Evolutionary conservation across 2,888 invertebrate genomes (phyloP).

Genomic region (Gastracanthus pulcherrimus): DNA sequence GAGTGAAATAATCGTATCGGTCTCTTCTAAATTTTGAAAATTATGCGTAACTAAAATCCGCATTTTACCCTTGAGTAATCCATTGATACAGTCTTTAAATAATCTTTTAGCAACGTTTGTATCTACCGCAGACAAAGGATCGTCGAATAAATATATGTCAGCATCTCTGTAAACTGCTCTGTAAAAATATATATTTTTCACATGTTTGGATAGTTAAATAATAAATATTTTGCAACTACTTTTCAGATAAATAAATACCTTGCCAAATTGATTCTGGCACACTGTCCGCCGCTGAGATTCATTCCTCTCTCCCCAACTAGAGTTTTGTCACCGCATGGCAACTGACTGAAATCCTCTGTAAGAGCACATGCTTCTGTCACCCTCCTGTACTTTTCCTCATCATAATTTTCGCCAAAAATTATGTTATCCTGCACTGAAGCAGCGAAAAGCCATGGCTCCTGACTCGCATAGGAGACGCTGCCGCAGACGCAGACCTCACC

Average conservation of each 20-base stretch:
- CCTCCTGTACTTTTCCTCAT: slow-evolving; percentile 78
- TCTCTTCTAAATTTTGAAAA: slow-evolving; percentile 85
- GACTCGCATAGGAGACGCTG: slow-evolving; percentile 85
- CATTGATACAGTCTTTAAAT: slow-evolving; percentile 85
- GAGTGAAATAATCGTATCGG: slow-evolving; percentile 82
- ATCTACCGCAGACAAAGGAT: slow-evolving; percentile 89
- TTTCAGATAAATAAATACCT: too few relatives aligned
- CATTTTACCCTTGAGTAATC: slow-evolving; percentile 83
- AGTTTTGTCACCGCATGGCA: slow-evolving; percentile 86
- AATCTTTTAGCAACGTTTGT: slow-evolving; percentile 86
- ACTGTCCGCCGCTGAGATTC: slow-evolving; percentile 89
- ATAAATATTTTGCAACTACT: too few relatives aligned
- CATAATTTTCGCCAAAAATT: slow-evolving; percentile 84
- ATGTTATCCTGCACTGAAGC: slow-evolving; percentile 88
- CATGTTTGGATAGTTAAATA: neutral
- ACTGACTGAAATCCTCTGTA: slow-evolving; percentile 83
- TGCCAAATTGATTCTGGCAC: slow-evolving; percentile 87
- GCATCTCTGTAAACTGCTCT: slow-evolving; percentile 84
- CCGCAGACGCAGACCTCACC: slow-evolving; percentile 84
- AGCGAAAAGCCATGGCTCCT: slow-evolving; percentile 89
- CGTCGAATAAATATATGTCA: slow-evolving; percentile 87
- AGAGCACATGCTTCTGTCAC: slow-evolving; percentile 83
- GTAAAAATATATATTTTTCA: slow-evolving; percentile 11
- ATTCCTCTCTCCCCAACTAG: slow-evolving; percentile 89
- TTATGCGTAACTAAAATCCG: slow-evolving; percentile 91